Evolutionary conservation across 2,113 vertebrate genomes (phyloP).

Genomic region (Osmerus eperlanus): DNA sequence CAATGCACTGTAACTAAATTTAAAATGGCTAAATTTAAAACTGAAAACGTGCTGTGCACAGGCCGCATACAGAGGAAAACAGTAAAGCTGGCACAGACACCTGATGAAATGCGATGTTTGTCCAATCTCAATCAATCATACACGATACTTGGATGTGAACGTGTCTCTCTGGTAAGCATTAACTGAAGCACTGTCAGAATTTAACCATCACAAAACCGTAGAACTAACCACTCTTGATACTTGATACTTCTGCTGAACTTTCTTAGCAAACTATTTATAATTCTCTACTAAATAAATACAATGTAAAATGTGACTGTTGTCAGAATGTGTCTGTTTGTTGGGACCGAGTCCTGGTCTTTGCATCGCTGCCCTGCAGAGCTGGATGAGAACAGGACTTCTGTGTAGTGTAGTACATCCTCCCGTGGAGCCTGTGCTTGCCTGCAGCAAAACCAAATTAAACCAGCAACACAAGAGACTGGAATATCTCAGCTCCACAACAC

Average conservation of each 20-base stretch:
- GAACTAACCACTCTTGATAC: no score
- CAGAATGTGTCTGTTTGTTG: slow-evolving; percentile 2
- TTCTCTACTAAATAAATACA: no score
- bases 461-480: slow-evolving; percentile 30
- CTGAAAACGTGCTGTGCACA: no score
- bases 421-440: slow-evolving; percentile 19
- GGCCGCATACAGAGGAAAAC: no score
- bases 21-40: no score
- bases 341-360: slow-evolving; percentile 18
- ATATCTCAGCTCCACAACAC: slow-evolving; percentile 12
- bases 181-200: no score
- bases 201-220: no score
- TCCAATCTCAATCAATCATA: background rate
- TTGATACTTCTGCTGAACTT: no score
- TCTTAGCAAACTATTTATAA: no score
- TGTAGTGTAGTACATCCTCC: slow-evolving; percentile 21
- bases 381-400: slow-evolving; percentile 18
- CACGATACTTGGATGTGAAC: background rate
- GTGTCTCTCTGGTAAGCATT: no score
- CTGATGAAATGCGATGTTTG: background rate
- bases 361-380: slow-evolving; percentile 24
- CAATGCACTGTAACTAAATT: no score
- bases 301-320: no score
- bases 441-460: slow-evolving; percentile 29
- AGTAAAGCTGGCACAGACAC: background rate